Evolutionary conservation across 92 coral and sea anemone genomes (phyloP).

Genomic region (Actinostola sp.): DNA sequence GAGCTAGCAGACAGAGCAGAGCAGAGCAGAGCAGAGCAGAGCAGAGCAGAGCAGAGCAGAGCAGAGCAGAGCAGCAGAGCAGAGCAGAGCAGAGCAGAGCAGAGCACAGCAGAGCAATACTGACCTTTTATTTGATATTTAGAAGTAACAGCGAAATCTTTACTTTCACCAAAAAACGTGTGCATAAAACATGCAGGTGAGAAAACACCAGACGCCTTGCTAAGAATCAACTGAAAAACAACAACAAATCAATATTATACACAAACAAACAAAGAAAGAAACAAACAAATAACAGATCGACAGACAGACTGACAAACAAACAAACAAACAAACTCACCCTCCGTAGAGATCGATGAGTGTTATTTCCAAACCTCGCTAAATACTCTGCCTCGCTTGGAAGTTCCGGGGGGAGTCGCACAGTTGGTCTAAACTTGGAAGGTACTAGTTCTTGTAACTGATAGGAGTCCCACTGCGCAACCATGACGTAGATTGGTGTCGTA

Average conservation of each 20-base stretch:
- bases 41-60: too few species aligned
- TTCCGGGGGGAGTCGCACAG: constrained; percentile 87
- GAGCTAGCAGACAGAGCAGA: too few species aligned
- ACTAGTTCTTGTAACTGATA: constrained; percentile 88
- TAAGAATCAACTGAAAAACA: constrained; percentile 69
- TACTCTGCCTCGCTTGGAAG: constrained; percentile 85
- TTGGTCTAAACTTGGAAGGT: constrained; percentile 69
- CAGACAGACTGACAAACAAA: background rate
- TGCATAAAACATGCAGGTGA: constrained; percentile 99
- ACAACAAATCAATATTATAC: background rate
- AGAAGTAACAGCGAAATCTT: constrained; percentile 66
- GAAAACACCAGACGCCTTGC: constrained; percentile 88
- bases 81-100: too few species aligned
- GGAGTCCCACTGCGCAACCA: constrained; percentile 99
- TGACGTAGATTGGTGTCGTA: constrained; percentile 90
- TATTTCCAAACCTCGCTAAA: constrained; percentile 89
- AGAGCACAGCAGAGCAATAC: too few species aligned
- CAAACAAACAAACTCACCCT: constrained; percentile 59
- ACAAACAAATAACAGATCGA: background rate
- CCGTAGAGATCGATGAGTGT: constrained; percentile 91
- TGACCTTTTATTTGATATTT: constrained; percentile 87
- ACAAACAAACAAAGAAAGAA: background rate
- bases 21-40: too few species aligned
- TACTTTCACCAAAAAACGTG: constrained; percentile 83
- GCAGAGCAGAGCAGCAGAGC: too few species aligned